Evolutionary conservation across 2,113 vertebrate genomes (phyloP), one percentile per base, ranked within the genome.

Genomic region (Panurus biarmicus): DNA sequence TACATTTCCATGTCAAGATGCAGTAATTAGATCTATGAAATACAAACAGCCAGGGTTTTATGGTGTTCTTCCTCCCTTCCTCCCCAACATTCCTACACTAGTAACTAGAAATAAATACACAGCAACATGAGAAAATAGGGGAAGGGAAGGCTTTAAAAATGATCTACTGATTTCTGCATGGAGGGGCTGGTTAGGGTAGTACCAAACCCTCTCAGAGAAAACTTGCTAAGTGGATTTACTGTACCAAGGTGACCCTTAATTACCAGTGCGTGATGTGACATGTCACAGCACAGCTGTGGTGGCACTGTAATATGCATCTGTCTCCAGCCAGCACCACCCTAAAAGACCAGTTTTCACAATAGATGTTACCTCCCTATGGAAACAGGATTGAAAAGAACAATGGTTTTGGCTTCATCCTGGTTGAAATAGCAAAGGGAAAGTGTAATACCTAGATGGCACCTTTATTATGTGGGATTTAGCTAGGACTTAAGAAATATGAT

Each of bases 21-120:
- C 26, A 83, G 82, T 91, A 92, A 95, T 89, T 94, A 95, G 57
- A 87, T 85, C 79, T 85, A 57, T 60, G 70, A 89, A 92, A 94
- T 91, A 92, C 70, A 94, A 92, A 95, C 53, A 72, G 36, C 20
- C 56, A 40, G 9, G 13, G 26, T 42, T 92, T 94, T 94, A 72
- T 25, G 15, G 61, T 69, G 10, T 26, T 82, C 70, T 69, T 45
- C 69, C 28, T 77, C 73, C 44, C 28, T 44, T 72, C 66, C 64
- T 90, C 72, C 73, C 54, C 54, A 82, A 13, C 50, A 51, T 62
- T 92, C 72, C 60, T 70, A 56, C n/a, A 54, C 28, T n/a, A 51
- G 54, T 64, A 84, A 70, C 50, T 62, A 75, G 70, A 85, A 89
- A 95, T 88, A 91, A 92, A 85, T 14, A 65, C 40, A 60, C 31